A percentile compares a stretch with the other conserved stretches of the same genome.
These are phyloP conservation scores for Cossypha polioptera DNA, from an alignment of 2,797 vertebrate genomes.

Conservation along the genomic window DNA sequence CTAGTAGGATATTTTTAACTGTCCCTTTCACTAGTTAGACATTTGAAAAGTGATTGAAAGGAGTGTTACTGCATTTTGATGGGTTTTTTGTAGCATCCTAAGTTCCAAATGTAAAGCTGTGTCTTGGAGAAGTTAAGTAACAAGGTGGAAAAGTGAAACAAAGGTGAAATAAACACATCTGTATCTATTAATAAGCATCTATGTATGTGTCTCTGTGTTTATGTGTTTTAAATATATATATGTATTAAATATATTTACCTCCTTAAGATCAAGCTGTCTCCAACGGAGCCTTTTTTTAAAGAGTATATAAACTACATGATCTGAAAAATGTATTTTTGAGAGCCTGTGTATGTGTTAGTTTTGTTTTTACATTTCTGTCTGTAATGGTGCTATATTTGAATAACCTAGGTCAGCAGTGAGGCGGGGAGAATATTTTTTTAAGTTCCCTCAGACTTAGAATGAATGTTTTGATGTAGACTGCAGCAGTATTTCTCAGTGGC, in stretches of 20 bases:
- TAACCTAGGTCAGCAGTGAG: not conserved
- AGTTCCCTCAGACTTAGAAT: not conserved
- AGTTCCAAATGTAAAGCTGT: not conserved
- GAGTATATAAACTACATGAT: not conserved
- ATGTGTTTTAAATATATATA: not conserved
- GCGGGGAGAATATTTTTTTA: not conserved
- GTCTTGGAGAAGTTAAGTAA: not conserved
- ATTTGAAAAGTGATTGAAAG: not conserved
- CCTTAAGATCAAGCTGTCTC: not conserved
- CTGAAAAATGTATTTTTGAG: not conserved
- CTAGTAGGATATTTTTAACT: not conserved
- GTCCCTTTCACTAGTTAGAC: not conserved
- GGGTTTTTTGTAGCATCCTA: fast-evolving
- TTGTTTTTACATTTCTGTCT: not conserved
- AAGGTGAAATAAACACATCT: not conserved
- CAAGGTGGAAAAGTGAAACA: not conserved
- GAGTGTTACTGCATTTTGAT: not conserved
- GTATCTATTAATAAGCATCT: not conserved
- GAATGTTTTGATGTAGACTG: not conserved
- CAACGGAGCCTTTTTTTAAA: not conserved
- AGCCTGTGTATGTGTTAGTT: not conserved
- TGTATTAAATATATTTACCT: not conserved
- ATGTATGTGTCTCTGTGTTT: not conserved
- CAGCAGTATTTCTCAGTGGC: not conserved
- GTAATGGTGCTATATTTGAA: not conserved